Evolutionary conservation across 2,797 vertebrate genomes (phyloP).

Genomic region (Hozukius guyotensis): DNA sequence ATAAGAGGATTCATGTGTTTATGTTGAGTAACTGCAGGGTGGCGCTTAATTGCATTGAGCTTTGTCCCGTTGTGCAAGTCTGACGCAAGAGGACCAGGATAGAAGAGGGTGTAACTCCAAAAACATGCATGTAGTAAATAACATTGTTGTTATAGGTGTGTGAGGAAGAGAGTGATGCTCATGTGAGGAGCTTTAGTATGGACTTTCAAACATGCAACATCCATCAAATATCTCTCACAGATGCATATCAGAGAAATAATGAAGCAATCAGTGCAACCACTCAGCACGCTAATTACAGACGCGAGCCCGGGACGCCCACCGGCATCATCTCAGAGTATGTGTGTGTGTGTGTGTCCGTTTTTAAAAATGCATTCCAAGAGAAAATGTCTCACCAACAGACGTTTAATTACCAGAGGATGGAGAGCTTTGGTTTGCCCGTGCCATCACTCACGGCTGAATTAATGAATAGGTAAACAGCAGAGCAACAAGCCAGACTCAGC

Average conservation of each 20-base stretch:
- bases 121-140: background rate
- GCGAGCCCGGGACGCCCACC: slow-evolving; percentile 42
- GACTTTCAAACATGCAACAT: slow-evolving; percentile 61
- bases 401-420: slow-evolving; percentile 74
- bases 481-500: slow-evolving; percentile 41
- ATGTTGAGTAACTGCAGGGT: slow-evolving; percentile 8
- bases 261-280: slow-evolving; percentile 79
- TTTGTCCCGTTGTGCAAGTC: background rate
- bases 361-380: slow-evolving; percentile 40
- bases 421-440: slow-evolving; percentile 42
- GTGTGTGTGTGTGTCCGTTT: slow-evolving; percentile 8
- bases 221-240: slow-evolving; percentile 66
- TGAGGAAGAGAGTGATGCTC: background rate
- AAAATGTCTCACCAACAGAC: slow-evolving; percentile 57
- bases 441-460: slow-evolving; percentile 71
- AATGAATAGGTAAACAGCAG: slow-evolving; percentile 74
- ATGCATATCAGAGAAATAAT: slow-evolving; percentile 74
- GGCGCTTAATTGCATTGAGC: slow-evolving; percentile 19
- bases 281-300: slow-evolving; percentile 73
- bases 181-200: slow-evolving; percentile 39
- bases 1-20: slow-evolving; percentile 15
- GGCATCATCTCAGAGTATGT: slow-evolving; percentile 10
- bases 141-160: background rate
- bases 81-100: slow-evolving; percentile 37
- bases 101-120: background rate